These are phyloP conservation scores for Cettia cetti DNA, from an alignment of 2,113 vertebrate genomes.

Conservation along the genomic window DNA sequence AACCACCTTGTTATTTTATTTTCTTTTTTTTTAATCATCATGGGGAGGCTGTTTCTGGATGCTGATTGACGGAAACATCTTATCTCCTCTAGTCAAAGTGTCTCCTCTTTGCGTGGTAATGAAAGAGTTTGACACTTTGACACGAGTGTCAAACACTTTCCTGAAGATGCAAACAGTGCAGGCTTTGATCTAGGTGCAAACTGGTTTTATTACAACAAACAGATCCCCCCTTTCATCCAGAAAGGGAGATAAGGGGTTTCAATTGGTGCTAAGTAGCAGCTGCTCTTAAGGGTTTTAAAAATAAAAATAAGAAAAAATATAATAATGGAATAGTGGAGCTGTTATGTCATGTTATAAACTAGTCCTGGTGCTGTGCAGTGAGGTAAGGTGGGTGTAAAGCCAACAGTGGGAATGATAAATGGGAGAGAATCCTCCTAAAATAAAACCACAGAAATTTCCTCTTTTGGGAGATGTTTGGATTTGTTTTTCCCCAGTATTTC, in stretches of 20 bases:
- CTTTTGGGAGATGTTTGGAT: not conserved
- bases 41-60: slow-evolving; percentile 17
- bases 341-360: not conserved
- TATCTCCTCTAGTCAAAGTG: slow-evolving; percentile 42
- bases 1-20: not conserved
- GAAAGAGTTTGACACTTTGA: slow-evolving; percentile 58
- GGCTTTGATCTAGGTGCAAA: slow-evolving; percentile 56
- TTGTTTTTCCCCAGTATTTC: not conserved
- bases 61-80: slow-evolving; percentile 52
- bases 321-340: not conserved
- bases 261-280: not conserved
- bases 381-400: not conserved
- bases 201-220: slow-evolving; percentile 26
- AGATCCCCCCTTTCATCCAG: slow-evolving; percentile 12
- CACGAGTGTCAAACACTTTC: slow-evolving; percentile 33
- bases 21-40: not conserved
- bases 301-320: not conserved
- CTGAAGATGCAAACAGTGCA: not conserved
- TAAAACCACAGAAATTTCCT: not conserved
- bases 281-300: not conserved
- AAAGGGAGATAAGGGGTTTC: not conserved
- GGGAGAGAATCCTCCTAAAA: not conserved
- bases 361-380: not conserved
- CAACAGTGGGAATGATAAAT: not conserved
- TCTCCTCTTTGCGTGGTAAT: slow-evolving; percentile 18